Base-by-base conservation (phyloP, 2,797 vertebrate species). In the Chelon auratus region DNA sequence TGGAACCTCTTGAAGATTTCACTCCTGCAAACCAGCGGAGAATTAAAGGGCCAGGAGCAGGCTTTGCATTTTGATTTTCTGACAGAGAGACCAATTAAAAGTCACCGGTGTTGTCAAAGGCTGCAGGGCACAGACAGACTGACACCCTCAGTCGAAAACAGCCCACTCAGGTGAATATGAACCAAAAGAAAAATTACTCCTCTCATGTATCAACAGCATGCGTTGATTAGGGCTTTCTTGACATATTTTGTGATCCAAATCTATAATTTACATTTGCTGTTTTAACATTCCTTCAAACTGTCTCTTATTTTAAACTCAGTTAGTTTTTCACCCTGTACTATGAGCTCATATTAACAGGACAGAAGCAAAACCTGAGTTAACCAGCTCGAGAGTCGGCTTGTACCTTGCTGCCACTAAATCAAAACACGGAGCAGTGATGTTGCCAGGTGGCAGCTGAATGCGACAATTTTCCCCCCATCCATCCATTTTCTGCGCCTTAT, bases 51-150 rank as follows among this genome's bases (percentile, higher is more conserved):
- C 85, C 85, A 55, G 72, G 66, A 80, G 59, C 71, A 70, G 55
- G 42, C 69, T 87, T 63, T 87, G 81, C 83, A 87, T 90, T 88
- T 81, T 76, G 76, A 89, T 90, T 84, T 69, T 66, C 64, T 70
- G 82, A 88, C 78, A 79, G 72, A 69, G 83, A 84, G 84, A 78
- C 88, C 89, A 90, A 93, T 90, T 92, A 91, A 82, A 81, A 85
- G 80, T 88, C 84, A 69, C 69, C 59, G 50, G 63, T 76, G 86
- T 84, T 78, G 80, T 84, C 69, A 63, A 47, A 69, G 72, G 81
- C 87, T 89, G 77, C 83, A 72, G 87, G 90, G 87, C 82, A 85
- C 77, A 87, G 82, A 78, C 77, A 79, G 77, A 78, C 81, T 76
- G 81, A 84, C 85, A 84, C 58, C 51, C 59, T 65, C 33, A 6